Evolutionary conservation across 2,888 invertebrate genomes (phyloP), one percentile per base, ranked within the genome.

Genomic region (Lamellibrachia columna): DNA sequence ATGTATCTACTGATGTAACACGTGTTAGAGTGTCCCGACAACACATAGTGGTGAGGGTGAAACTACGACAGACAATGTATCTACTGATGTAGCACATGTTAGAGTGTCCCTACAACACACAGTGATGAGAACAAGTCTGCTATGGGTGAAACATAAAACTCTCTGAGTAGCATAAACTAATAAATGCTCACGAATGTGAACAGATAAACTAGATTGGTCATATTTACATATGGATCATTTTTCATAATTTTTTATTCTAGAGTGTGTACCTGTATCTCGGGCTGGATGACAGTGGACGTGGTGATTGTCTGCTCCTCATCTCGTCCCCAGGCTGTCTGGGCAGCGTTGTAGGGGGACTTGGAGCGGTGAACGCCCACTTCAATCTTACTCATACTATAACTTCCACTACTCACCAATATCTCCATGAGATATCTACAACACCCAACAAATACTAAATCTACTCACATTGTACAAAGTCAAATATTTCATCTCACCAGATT

Each of bases 261-360:
- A 60, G 15, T 15, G 22, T 22, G 40, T 28, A 94, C 94, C 94
- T 95, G 95, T 3, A 93, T 94, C 92, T 95, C 95, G 53, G 92
- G 58, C 8, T 92, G 22, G 91, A 94, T 93, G 52, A 40, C 75
- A 0, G 95, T 94, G 3, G 91, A 90, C 7, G 94, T 93, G n/a
- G 40, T 58, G 6, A 95, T 91, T 7, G 92, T 91, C 92, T 95
- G 95, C 22, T 91, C 90, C 91, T 95, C 95, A 90, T 94, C 93
- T 7, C 60, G 90, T 4, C 94, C 95, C 7, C 92, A 91, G 9
- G 93, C 94, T 2, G 95, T 93, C 92, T 94, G 93, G 9, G 55
- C 60, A 53, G 75, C 92, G 52, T 92, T 93, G 92, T 93, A 93
- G 7, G 90, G 52, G 3, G 94, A 94, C 7, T 94, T 90, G 92